Evolutionary conservation across 2,888 invertebrate species (phyloP), one percentile per base, ranked within the genome.

Genomic region (Ophonus ardosiacus): DNA sequence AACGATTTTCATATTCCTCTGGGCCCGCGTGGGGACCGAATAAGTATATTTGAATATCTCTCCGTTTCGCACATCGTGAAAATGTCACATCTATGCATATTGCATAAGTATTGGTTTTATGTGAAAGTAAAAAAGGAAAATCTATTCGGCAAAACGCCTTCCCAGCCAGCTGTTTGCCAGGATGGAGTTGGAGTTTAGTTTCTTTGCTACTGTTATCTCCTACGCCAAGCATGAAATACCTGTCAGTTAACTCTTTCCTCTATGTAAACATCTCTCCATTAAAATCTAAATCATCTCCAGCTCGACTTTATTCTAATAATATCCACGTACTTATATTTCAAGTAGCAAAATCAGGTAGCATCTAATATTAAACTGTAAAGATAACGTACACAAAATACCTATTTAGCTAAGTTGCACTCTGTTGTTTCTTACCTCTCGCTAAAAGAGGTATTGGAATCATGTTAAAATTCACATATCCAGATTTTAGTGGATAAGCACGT

Each of bases 31-130:
- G 56, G 61, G 43, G 51, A 84, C 84, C 84, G 78, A 84, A 84
- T 84, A 84, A 84, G 78, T 84, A 78, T 84, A 84, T 84, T 84
- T 84, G 84, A 84, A 84, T 84, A 84, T 84, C 78, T 81, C 24
- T 56, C 56, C 84, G 59, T 83, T 83, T 74, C 56, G 83, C 43
- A 83, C 83, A 76, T 74, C 83, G 78, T 84, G 76, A 56, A 78
- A 78, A 84, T 84, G 84, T 84, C 84, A 84, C 84, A 63, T 84
- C 78, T 78, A 78, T 84, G 78, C 84, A 84, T 84, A 84, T 84
- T 84, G 84, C 84, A 84, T 84, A 78, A 84, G 84, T 84, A 78
- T 78, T 83, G 83, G 76, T 83, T 83, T 78, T 78, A 84, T 84
- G 78, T 76, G 63, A 18, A 78, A 84, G 84, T 65, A 84, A 78